Conservation (phyloP, 2,113 vertebrate species). For the Triplophysa siluroides region DNA sequence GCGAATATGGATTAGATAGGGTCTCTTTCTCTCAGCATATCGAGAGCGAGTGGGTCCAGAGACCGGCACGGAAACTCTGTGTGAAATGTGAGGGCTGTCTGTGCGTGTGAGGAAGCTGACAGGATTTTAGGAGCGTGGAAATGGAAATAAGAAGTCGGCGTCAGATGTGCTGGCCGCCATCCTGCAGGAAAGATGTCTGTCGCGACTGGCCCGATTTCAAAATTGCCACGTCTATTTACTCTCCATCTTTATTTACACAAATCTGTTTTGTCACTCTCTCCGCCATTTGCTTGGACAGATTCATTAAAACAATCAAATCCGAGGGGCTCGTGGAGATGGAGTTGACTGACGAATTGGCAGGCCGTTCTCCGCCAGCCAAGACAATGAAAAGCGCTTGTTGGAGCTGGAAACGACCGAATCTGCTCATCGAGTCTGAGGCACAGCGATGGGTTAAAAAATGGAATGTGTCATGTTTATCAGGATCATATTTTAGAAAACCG, state of each 20-base stretch:
- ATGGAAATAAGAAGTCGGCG: slow-evolving; percentile 66
- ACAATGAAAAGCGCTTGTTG: not conserved
- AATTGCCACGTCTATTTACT: slow-evolving; percentile 64
- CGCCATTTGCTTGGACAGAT: slow-evolving; percentile 47
- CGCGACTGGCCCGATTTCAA: slow-evolving; percentile 58
- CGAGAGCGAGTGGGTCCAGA: slow-evolving; percentile 55
- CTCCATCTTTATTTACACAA: slow-evolving; percentile 59
- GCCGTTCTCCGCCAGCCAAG: not conserved
- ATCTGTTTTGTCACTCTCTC: slow-evolving; percentile 45
- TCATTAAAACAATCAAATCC: slow-evolving; percentile 39
- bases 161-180: slow-evolving; percentile 61
- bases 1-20: slow-evolving; percentile 37
- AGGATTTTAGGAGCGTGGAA: slow-evolving; percentile 71
- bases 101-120: slow-evolving; percentile 64
- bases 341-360: slow-evolving; percentile 24
- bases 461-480: not conserved
- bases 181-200: slow-evolving; percentile 66
- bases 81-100: slow-evolving; percentile 70
- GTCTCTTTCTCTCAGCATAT: slow-evolving; percentile 31
- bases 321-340: not conserved
- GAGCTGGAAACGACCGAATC: not conserved
- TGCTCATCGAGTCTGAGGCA: not conserved
- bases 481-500: not conserved
- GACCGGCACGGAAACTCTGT: slow-evolving; percentile 61
- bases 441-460: not conserved